Conservation (phyloP, 2,797 vertebrate species). For the Thalassophryne amazonica region DNA sequence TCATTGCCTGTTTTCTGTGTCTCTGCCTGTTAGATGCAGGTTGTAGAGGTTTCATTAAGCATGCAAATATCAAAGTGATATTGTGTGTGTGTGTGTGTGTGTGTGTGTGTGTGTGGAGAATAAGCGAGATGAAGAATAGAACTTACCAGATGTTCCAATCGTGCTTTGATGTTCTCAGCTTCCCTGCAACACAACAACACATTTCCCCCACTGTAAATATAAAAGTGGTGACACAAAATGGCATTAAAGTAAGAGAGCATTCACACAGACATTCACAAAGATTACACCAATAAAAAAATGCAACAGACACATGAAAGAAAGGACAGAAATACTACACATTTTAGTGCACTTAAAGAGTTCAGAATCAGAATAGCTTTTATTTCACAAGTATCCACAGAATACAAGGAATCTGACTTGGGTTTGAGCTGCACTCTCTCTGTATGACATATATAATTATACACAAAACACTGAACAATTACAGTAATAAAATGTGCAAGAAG, state of each 20-base stretch:
- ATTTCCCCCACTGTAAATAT: conserved; percentile 86
- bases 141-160: conserved; percentile 99
- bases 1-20: conserved; percentile 24
- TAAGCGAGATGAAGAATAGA: conserved; percentile 71
- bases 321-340: too few relatives aligned
- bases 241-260: conserved; percentile 27
- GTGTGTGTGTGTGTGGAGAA: conserved; percentile 10
- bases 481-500: too few relatives aligned
- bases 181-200: conserved; percentile 95
- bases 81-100: conserved; percentile 10
- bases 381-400: too few relatives aligned
- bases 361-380: too few relatives aligned
- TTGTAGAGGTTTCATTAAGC: conserved; percentile 87
- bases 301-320: neutral
- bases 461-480: too few relatives aligned
- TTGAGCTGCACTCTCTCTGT: too few relatives aligned
- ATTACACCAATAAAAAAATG: neutral
- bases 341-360: too few relatives aligned
- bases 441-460: too few relatives aligned
- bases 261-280: neutral
- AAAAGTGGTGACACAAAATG: conserved; percentile 56
- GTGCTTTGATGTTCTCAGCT: conserved; percentile 87
- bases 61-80: conserved; percentile 92
- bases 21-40: conserved; percentile 53
- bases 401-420: too few relatives aligned